phyloP scores from a whole-genome alignment of 2,888 invertebrate species.

The Drosophila anomalata region DNA sequence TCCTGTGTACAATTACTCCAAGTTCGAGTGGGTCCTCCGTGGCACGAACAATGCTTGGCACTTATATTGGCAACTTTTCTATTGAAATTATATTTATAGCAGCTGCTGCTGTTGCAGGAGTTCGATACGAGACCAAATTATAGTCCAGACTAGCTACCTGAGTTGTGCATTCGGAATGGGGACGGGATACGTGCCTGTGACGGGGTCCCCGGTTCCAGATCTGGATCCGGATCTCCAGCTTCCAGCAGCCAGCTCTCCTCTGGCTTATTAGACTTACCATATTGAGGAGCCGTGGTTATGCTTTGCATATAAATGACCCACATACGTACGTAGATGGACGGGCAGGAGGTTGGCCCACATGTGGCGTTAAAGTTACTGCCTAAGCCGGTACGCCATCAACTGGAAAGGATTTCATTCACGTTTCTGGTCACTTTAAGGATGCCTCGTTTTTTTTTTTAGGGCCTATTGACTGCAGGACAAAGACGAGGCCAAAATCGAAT shows the following conservation, averaged over 20 bases:
- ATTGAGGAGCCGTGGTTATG: constrained; percentile 64
- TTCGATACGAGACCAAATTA: constrained; percentile 45
- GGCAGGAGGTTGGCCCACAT: constrained; percentile 52
- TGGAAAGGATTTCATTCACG: constrained; percentile 52
- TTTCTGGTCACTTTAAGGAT: constrained; percentile 58
- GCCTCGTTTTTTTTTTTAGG: constrained; percentile 40
- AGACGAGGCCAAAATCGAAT: constrained; percentile 10
- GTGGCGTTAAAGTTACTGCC: constrained; percentile 23
- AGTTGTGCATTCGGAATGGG: constrained; percentile 20
- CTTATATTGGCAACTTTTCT: constrained; percentile 50
- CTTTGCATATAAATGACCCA: constrained; percentile 75
- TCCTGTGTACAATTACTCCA: constrained; percentile 15
- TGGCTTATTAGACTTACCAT: constrained; percentile 67
- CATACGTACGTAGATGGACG: constrained; percentile 39
- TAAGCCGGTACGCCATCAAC: constrained; percentile 13
- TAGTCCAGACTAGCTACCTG: constrained; percentile 43
- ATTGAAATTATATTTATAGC: constrained; percentile 51
- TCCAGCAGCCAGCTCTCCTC: background rate
- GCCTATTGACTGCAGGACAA: constrained; percentile 56
- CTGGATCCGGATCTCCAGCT: background rate
- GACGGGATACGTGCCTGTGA: constrained; percentile 35
- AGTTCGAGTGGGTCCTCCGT: constrained; percentile 19
- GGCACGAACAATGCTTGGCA: constrained; percentile 43
- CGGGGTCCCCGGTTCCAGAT: constrained; percentile 8
- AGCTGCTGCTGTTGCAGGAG: constrained; percentile 35